Percentiles rank a stretch among this genome's conserved stretches.
Evolutionary conservation across 2,888 invertebrate genomes (phyloP).

Genomic region (Lycophotia porphyrea): DNA sequence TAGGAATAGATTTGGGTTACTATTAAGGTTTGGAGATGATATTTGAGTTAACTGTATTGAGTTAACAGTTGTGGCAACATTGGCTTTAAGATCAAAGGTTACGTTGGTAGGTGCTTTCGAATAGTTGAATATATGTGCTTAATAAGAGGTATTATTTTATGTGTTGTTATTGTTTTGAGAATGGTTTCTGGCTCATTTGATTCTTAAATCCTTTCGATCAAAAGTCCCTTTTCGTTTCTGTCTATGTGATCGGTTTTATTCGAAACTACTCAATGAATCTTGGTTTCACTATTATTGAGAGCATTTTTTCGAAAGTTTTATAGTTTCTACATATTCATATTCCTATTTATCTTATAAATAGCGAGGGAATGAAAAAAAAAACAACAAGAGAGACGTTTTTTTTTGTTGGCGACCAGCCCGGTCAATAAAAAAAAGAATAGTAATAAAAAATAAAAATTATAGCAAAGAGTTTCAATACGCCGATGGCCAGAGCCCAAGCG

Average conservation of each 20-base stretch:
- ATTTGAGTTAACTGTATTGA: constrained; percentile 29
- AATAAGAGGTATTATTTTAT: neutral
- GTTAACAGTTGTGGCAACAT: constrained; percentile 23
- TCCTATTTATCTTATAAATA: neutral
- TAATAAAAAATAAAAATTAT: neutral
- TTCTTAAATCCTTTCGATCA: neutral
- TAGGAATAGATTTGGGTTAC: constrained; percentile 37
- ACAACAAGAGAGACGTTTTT: neutral
- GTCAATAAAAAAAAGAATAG: neutral
- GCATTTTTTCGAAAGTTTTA: neutral
- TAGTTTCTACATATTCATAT: neutral
- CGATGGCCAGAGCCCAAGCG: neutral
- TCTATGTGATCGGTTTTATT: neutral
- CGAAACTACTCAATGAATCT: neutral
- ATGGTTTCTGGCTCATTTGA: neutral
- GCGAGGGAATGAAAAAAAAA: neutral
- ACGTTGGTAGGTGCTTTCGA: neutral
- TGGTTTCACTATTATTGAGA: neutral
- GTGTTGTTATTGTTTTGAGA: constrained; percentile 7
- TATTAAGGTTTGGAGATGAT: constrained; percentile 30
- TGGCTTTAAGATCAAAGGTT: constrained; percentile 28
- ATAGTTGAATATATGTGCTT: neutral
- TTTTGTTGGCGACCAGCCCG: no score
- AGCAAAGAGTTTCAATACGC: neutral
- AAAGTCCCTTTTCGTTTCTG: neutral